Conservation (phyloP, 2,888 invertebrate species). For the Andrena camellia region DNA sequence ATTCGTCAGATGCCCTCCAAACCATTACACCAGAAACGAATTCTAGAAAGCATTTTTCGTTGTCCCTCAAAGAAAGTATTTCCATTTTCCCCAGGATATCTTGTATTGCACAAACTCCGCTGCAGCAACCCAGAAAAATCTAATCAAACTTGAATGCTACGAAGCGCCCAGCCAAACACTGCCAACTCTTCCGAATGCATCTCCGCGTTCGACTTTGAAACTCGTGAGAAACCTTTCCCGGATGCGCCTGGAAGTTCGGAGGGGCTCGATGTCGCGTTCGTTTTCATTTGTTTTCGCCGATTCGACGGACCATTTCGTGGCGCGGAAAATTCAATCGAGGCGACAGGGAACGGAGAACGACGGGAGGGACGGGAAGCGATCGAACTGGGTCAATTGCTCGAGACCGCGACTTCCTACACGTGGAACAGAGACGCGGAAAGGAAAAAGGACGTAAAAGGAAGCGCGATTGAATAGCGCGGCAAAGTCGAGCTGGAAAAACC, state of each 20-base stretch:
- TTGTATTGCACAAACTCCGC: background rate
- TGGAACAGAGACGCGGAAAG: slow-evolving; percentile 2
- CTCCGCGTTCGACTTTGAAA: slow-evolving; percentile 28
- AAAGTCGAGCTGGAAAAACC: slow-evolving; percentile 17
- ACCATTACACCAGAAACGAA: too few relatives aligned
- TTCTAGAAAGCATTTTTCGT: too few relatives aligned
- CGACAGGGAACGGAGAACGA: background rate
- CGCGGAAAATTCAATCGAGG: slow-evolving; percentile 16
- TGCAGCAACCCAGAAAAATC: background rate
- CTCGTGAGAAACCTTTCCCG: slow-evolving; percentile 3
- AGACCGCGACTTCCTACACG: slow-evolving; percentile 23
- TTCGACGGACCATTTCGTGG: slow-evolving; percentile 3
- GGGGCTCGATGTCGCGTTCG: background rate
- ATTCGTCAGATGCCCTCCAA: too few relatives aligned
- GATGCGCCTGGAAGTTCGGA: too few relatives aligned
- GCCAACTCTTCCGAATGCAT: background rate
- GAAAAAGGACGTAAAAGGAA: slow-evolving; percentile 16
- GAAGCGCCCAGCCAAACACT: too few relatives aligned
- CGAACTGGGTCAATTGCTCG: slow-evolving; percentile 44
- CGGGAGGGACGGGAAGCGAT: slow-evolving; percentile 16
- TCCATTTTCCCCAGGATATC: background rate
- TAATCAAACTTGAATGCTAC: background rate
- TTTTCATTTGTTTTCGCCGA: slow-evolving; percentile 32
- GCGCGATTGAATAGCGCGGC: slow-evolving; percentile 25
- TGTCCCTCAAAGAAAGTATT: background rate